Evolutionary conservation across 1,140 invertebrate species (phyloP).

Genomic region (Drosophila quadrilineata): DNA sequence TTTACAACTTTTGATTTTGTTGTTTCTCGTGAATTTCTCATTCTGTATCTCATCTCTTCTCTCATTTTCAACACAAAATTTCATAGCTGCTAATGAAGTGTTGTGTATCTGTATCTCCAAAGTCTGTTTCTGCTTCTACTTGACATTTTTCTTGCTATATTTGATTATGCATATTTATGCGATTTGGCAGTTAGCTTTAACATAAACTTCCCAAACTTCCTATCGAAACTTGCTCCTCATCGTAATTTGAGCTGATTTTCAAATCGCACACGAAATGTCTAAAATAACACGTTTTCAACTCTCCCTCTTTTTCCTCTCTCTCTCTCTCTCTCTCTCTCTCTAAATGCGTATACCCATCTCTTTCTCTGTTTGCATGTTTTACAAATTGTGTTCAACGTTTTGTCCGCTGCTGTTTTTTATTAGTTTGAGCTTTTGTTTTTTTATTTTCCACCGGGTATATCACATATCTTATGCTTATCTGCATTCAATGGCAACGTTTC

Average conservation of each 20-base stretch:
- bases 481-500: conserved; percentile 73
- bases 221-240: conserved; percentile 20
- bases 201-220: conserved; percentile 30
- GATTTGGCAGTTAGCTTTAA: conserved; percentile 11
- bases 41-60: conserved; percentile 11
- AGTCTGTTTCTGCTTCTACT: conserved; percentile 21
- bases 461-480: conserved; percentile 72
- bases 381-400: conserved; percentile 55
- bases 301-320: conserved; percentile 19
- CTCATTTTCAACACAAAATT: conserved; percentile 18
- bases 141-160: no score
- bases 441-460: conserved; percentile 20
- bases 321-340: no score
- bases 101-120: conserved; percentile 23
- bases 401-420: conserved; percentile 44
- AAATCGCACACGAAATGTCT: conserved; percentile 20
- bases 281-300: conserved; percentile 61
- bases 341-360: no score
- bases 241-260: conserved; percentile 56
- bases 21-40: conserved; percentile 17
- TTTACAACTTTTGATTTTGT: conserved; percentile 14
- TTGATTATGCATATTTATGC: conserved; percentile 63
- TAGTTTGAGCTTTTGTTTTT: conserved; percentile 21
- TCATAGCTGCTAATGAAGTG: conserved; percentile 65
- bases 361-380: conserved; percentile 45